A percentile compares a stretch with the other conserved stretches of the same genome.
These are phyloP conservation scores for Argyrosomus regius DNA, from an alignment of 2,797 vertebrate genomes.

Conservation along the genomic window DNA sequence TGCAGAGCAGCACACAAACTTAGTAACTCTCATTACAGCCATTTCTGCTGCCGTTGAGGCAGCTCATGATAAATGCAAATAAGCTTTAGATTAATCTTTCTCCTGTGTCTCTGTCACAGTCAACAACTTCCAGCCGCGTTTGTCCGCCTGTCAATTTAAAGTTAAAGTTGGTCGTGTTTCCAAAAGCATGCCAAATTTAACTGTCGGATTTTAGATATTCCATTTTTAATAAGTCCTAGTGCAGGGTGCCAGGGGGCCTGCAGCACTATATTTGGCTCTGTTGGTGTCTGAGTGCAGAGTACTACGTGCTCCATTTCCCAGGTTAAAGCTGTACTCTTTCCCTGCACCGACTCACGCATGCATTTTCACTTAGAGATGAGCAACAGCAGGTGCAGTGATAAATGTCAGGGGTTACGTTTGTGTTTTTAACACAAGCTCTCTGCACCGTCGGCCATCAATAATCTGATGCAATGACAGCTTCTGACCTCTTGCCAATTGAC, in stretches of 20 bases:
- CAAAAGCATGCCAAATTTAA: not conserved
- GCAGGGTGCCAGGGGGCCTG: slow-evolving; percentile 16
- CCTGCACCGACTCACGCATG: slow-evolving; percentile 28
- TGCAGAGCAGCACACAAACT: slow-evolving; percentile 33
- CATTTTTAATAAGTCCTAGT: slow-evolving; percentile 25
- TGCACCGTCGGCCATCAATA: slow-evolving; percentile 4
- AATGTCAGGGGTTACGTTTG: slow-evolving; percentile 22
- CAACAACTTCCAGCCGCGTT: slow-evolving; percentile 5
- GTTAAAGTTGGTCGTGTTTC: slow-evolving; percentile 1
- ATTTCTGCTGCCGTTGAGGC: slow-evolving; percentile 26
- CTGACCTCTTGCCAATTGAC: slow-evolving; percentile 11
- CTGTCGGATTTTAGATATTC: slow-evolving; percentile 22
- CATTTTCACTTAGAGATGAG: slow-evolving; percentile 52
- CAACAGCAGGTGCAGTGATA: slow-evolving; percentile 57
- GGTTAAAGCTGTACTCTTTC: slow-evolving; percentile 62
- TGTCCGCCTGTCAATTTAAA: slow-evolving; percentile 13
- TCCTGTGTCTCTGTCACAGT: not conserved
- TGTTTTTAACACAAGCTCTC: slow-evolving; percentile 11
- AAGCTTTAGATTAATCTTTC: not conserved
- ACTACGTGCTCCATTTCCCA: slow-evolving; percentile 70
- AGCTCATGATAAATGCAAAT: slow-evolving; percentile 1
- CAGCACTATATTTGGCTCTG: slow-evolving; percentile 66
- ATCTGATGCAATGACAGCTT: slow-evolving; percentile 4
- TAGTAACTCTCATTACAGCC: slow-evolving; percentile 28
- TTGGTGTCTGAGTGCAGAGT: slow-evolving; percentile 53